Base-by-base conservation (phyloP, 2,797 vertebrate genomes). In the Rhadinocentrus ornatus region DNA sequence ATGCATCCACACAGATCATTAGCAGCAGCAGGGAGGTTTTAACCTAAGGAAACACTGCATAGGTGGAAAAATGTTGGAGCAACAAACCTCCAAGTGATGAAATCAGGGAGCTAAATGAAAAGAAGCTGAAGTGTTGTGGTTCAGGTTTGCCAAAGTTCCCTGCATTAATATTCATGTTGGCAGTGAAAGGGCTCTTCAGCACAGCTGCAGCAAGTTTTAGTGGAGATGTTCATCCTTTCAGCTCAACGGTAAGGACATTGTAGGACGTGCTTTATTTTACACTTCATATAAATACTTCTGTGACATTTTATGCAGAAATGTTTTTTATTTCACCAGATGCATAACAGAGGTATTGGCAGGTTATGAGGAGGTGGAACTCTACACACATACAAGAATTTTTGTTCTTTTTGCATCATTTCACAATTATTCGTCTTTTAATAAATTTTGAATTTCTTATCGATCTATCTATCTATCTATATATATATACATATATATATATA, bases 1-100 rank as follows among this genome's bases (percentile, higher is more conserved):
- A 53, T 65, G 69, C 69, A 73, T 75, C 73, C 66, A 52, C 73
- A 35, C 60, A 66, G 70, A 75, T 88, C 80, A 80, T 85, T 81
- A 81, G 67, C 60, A 78, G 62, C 79, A 77, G 75, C 80, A 8
- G 78, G 71, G 72, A 58, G 64, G 62, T 75, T 83, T 53, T 24
- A 44, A 73, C 75, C 68, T 50, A 73, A 13, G 18, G 26, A 24
- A 72, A 62, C 15, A 41, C 39, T 48, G 6, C 1, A 27, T 8
- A 75, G 62, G 71, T 29, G 56, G 48, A 41, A 48, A 65, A 65
- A 27, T 27, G 60, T 52, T 22, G 4, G 52, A 56, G 73, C 15
- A 22, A 59, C 56, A 75, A 72, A 79, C 27, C 69, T 54, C 55
- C 46, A n/a, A 64, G 74, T 61, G 82, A 73, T 29, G 63, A 77